Evolutionary conservation across 2,113 vertebrate genomes (phyloP), one percentile per base, ranked within the genome.

Genomic region (Oriolus oriolus): DNA sequence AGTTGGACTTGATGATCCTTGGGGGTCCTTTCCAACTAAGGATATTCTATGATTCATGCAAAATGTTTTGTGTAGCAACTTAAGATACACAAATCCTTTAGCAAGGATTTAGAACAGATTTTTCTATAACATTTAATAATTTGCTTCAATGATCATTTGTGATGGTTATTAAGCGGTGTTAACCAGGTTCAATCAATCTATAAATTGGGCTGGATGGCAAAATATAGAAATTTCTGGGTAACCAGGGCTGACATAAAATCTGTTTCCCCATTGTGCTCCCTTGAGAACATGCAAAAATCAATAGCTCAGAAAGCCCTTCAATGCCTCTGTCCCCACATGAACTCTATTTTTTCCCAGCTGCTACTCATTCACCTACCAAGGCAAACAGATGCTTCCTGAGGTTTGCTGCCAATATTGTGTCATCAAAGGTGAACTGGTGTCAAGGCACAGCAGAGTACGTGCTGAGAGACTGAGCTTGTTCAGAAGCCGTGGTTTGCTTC

Each of bases 261-360:
- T 69, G 82, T 95, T 93, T 89, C 61, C 35, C 23, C 20, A 53
- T 33, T 79, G 41, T 53, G 27, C 13, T 91, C 45, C 49, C 87
- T 91, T 76, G 82, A 93, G 63, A 52, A 57, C n/a, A 33, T 28
- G 37, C 13, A 70, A 90, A 97, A 95, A 85, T 90, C 88, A 83
- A 90, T 97, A 89, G 37, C 74, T 94, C 70, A 64, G 81, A 94
- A 89, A 94, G 70, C 61, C 35, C 65, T 96, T 95, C 81, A 89
- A 39, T 52, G 65, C 44, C 27, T 91, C 74, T 78, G 66, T 97
- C 90, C 78, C 78, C 63, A 64, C 1, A 6, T 61, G 70, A 96
- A 91, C 85, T 87, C 78, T 19, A 3, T 78, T 89, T 94, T 93
- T 85, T 14, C 66, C 75, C 92, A 96, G 82, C 82, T 95, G 94